phyloP scores from a whole-genome alignment of 2,888 invertebrate genomes.

The Microdon myrmicae region DNA sequence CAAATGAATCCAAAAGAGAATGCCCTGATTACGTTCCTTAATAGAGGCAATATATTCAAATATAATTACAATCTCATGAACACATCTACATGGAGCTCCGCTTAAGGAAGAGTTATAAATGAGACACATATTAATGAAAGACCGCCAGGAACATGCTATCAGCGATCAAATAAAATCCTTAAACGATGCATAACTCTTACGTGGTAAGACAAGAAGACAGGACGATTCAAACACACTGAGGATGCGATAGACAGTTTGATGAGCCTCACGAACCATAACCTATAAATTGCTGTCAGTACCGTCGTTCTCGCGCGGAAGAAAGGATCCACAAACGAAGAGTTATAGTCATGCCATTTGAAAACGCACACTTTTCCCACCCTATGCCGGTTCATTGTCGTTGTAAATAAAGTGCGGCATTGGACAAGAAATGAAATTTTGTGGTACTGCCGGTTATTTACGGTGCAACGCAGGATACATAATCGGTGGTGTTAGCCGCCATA shows the following conservation, averaged over 20 bases:
- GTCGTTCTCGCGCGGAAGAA: slow-evolving; percentile 22
- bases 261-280: slow-evolving; percentile 39
- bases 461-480: slow-evolving; percentile 48
- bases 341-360: slow-evolving; percentile 46
- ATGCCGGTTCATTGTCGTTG: slow-evolving; percentile 6
- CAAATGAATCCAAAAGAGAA: too few species aligned
- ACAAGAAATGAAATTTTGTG: slow-evolving; percentile 33
- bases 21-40: too few species aligned
- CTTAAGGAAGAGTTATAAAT: slow-evolving; percentile 33
- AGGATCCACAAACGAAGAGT: slow-evolving; percentile 43
- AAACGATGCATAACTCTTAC: slow-evolving; percentile 55
- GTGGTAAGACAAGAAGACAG: slow-evolving; percentile 52
- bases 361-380: slow-evolving; percentile 40
- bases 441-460: slow-evolving; percentile 49
- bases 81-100: too few species aligned
- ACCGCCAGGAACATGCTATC: slow-evolving; percentile 52
- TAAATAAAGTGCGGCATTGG: slow-evolving; percentile 2
- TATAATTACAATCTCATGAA: too few species aligned
- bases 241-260: slow-evolving; percentile 24
- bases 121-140: slow-evolving; percentile 46
- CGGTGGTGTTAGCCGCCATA: slow-evolving; percentile 56
- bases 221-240: slow-evolving; percentile 9
- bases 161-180: slow-evolving; percentile 54
- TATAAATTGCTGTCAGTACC: slow-evolving; percentile 40
- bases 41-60: too few species aligned